Base-by-base conservation (phyloP, 2,113 vertebrate genomes). In the Lucifuga dentata region DNA sequence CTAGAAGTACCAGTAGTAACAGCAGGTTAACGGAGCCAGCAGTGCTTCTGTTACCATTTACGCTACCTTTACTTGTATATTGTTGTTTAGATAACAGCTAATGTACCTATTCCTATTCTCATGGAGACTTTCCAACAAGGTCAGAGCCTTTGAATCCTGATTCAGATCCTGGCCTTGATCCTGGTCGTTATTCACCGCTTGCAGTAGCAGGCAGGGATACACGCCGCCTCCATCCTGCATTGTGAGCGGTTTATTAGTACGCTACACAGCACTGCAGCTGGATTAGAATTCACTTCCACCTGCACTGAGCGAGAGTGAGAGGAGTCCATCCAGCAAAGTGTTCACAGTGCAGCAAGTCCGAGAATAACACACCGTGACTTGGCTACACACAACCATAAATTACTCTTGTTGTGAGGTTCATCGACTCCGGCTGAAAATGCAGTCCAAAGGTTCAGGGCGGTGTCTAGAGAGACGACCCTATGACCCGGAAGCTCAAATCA, bases 281-380 rank as follows among this genome's bases (percentile, higher is more conserved):
- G 56, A 88, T 86, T 86, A 88, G 79, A 74, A 88, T 86, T 85
- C 76, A 62, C 63, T 72, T 73, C 79, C 81, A 78, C 70, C 71
- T 49, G 53, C 53, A 0, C 16, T 38, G 13, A 15, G 66, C 5
- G 8, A 77, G 17, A 9, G 66, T 5, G 8, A 77, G 17, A 9
- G 48, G 70, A 74, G 76, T 73, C 67, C 66, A 66, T 84, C 75
- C 76, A 88, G 41, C 69, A 38, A 68, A 44, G 6, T 20, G 65
- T 21, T 20, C 17, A 39, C 78, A 35, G 44, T 41, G 81, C 26
- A 29, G 68, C 76, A 2, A 40, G 51, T 51, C 64, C 41, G 11
- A 12, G 48, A 58, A 67, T 78, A 88, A 88, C 81, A 58, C 1
- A 62, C 29, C 38, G 57, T 66, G 80, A 78, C 81, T 78, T 19